phyloP scores from a whole-genome alignment of 2,797 vertebrate species.

The Mallotus villosus region DNA sequence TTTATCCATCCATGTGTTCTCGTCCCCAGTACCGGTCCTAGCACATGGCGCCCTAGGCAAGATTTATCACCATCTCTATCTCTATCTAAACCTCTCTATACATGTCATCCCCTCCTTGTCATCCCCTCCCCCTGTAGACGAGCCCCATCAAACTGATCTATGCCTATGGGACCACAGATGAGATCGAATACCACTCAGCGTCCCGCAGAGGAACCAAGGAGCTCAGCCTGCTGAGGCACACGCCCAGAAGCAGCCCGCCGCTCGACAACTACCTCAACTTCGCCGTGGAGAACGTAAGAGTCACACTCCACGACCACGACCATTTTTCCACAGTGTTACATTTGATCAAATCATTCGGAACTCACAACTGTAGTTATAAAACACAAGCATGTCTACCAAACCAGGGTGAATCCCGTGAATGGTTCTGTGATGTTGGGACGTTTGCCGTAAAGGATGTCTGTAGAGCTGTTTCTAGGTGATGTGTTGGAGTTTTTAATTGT shows the following conservation, averaged over 20 bases:
- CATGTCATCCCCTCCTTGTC: not conserved
- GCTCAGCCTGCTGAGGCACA: constrained; percentile 74
- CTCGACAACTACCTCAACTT: constrained; percentile 54
- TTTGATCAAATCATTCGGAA: too few relatives aligned
- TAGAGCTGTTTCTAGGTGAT: too few relatives aligned
- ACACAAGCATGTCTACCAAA: not conserved
- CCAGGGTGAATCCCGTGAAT: too few relatives aligned
- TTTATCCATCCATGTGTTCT: not conserved
- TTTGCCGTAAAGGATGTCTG: too few relatives aligned
- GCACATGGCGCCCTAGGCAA: too few relatives aligned
- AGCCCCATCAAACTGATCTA: constrained; percentile 72
- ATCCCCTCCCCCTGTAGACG: constrained; percentile 51
- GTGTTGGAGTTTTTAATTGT: too few relatives aligned
- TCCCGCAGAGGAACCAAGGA: constrained; percentile 69
- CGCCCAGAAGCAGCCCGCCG: constrained; percentile 19
- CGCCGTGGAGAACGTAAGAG: constrained; percentile 72
- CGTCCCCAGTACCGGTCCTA: too few relatives aligned
- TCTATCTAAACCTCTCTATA: not conserved
- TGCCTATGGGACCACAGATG: constrained; percentile 72
- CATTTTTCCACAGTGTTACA: not conserved
- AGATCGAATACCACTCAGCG: constrained; percentile 58
- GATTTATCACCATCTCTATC: too few relatives aligned
- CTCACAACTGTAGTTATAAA: not conserved
- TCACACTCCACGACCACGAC: not conserved
- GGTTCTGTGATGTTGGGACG: too few relatives aligned